Evolutionary conservation across 2,113 vertebrate genomes (phyloP), one percentile per base, ranked within the genome.

Genomic region (mouse (Mus musculus)): DNA sequence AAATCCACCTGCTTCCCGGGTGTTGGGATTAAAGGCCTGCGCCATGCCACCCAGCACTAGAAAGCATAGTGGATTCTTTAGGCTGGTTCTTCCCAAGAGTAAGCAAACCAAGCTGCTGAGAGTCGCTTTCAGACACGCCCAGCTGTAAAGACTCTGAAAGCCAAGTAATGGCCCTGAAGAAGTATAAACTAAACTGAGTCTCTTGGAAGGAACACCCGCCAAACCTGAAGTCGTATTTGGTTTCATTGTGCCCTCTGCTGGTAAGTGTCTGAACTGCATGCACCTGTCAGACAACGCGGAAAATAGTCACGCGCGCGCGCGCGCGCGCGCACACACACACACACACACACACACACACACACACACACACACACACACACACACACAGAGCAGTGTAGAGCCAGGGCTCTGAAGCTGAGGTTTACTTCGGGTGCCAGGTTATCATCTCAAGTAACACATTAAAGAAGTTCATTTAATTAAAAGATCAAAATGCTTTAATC

Each of bases 191-290:
- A 30, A 67, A 30, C 65, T 33, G 12, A 69, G 30, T 33, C 67
- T 69, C 67, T 33, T 69, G 30, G 67, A 69, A 69, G 30, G 13
- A 14, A 33, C 28, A 6, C 12, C 0, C 67, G 0, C 67, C 5
- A 33, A 69, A 20, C 3, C 39, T 0, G 14, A 81, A n/a, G 8
- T 33, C 22, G 39, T 78, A 33, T 42, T 63, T 94, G 90, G 80
- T 72, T 67, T 42, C 13, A 0, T 5, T 4, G 71, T 39, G 16
- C 39, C 76, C 86, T 93, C 97, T 97, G 65, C 96, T 86, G 93
- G 67, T 26, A 0, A 4, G 0, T 33, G 0, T 19, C 6, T 76
- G 59, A 81, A 95, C 49, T 94, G 46, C 96, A 92, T 0, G 46
- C 9, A 63, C 67, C 81, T 26, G 3, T 52, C 20, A 1, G n/a